Base-by-base conservation (phyloP, 1,140 invertebrate species). In the Episyrphus balteatus region DNA sequence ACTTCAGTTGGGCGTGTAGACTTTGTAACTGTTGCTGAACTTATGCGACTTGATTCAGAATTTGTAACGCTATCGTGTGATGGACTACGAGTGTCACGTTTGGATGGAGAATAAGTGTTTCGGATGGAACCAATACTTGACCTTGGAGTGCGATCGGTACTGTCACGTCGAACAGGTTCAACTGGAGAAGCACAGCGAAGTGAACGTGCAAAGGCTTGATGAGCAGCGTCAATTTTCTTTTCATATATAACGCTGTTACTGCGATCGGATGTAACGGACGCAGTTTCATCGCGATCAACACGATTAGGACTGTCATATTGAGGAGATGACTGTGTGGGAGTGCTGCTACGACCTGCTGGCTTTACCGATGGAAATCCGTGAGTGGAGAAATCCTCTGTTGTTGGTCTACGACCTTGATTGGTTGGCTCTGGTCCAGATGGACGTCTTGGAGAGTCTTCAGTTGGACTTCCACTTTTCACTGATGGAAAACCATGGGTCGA, bases 141-240 rank as follows among this genome's bases (percentile, higher is more conserved):
- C 1, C 64, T 51, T 7, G 62, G 62, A 12, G 62, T 59, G 42
- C 44, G 49, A 21, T 53, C 51, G 6, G 19, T 46, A 14, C 53
- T 59, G 12, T 57, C 52, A 9, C 57, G 49, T 3, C 53, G 51
- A 21, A 49, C 14, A 42, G 51, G 56, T 17, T 69, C 65, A 15
- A 61, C 56, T 3, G 68, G 65, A 2, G 67, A 66, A 38, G 79
- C 74, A 41, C 78, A 73, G 41, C 82, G 73, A 32, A 84, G 65
- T 30, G 81, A 81, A 46, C 78, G 76, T 3, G 80, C 82, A 70
- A 82, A 84, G 5, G 79, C 80, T 52, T 82, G 75, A 59, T 84
- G 82, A 17, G 80, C 76, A 8, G 81, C 78, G 58, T 80, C 82
- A 44, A 76, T 71, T 51, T 79, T 66, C 62, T 53, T 66, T 66